phyloP scores from a whole-genome alignment of 2,888 invertebrate genomes.

The Uropetala carovei region DNA sequence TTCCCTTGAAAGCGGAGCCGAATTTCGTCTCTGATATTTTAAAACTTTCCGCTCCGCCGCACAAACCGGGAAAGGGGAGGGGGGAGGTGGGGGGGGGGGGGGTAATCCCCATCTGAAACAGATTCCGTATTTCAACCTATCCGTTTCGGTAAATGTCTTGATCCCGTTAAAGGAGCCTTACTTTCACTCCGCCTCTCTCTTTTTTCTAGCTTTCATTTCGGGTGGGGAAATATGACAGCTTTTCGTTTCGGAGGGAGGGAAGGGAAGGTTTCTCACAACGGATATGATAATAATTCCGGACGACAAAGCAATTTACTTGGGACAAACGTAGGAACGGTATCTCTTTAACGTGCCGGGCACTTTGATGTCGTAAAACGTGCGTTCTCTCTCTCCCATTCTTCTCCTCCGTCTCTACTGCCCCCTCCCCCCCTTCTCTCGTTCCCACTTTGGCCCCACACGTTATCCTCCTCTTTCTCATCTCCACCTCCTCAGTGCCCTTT shows the following conservation, averaged over 20 bases:
- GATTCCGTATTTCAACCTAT: background rate
- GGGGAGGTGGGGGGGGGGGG: no score
- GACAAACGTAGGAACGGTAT: background rate
- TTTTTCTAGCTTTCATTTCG: background rate
- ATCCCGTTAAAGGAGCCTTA: background rate
- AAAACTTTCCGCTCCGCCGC: no score
- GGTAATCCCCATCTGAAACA: background rate
- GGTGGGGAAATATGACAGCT: background rate
- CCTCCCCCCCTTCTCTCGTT: no score
- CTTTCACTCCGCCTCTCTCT: background rate
- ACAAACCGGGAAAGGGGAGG: no score
- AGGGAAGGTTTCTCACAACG: background rate
- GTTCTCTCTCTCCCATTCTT: background rate
- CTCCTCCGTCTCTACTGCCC: no score
- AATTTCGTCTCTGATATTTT: no score
- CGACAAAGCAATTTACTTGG: constrained; percentile 11
- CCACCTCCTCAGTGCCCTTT: no score
- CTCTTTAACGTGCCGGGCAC: constrained; percentile 7
- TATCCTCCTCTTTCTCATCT: no score
- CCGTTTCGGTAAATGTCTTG: background rate
- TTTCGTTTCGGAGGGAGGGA: no score
- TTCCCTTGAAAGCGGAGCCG: no score
- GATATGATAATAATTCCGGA: constrained; percentile 18
- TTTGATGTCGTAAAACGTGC: constrained; percentile 23
- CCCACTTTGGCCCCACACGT: no score